A percentile compares a stretch with the other conserved stretches of the same genome.
phyloP scores from a whole-genome alignment of 2,888 invertebrate species.

The Formica aserva region DNA sequence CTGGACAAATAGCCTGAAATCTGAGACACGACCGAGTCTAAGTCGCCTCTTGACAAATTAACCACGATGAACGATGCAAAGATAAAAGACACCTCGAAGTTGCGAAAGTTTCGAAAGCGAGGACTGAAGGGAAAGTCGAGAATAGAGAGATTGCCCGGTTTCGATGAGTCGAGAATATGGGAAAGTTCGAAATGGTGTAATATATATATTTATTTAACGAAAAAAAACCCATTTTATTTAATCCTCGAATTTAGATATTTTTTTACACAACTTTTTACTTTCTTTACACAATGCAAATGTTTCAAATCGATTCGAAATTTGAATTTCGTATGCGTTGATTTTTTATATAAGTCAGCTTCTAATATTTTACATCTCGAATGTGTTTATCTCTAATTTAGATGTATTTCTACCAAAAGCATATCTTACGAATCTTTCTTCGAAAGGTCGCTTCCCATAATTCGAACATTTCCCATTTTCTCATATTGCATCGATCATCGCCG shows the following conservation, averaged over 20 bases:
- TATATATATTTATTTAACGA: not conserved
- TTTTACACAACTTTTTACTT: not conserved
- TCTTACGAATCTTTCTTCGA: not conserved
- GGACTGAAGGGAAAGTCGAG: not conserved
- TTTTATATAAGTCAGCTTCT: not conserved
- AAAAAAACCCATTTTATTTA: not conserved
- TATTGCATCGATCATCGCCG: not conserved
- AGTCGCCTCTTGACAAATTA: not conserved
- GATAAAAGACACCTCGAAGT: constrained; percentile 23
- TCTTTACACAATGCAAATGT: not conserved
- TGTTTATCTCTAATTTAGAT: not conserved
- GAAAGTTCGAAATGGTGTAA: not conserved
- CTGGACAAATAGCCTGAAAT: constrained; percentile 2
- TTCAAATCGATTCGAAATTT: not conserved
- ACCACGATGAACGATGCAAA: not conserved
- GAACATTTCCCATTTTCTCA: not conserved
- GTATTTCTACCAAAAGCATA: not conserved
- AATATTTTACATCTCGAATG: not conserved
- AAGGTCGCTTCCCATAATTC: not conserved
- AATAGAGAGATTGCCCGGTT: not conserved
- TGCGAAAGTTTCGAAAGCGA: not conserved
- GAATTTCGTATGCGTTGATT: not conserved
- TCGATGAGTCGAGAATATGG: not conserved
- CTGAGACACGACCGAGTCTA: not conserved
- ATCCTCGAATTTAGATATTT: not conserved